A percentile compares a stretch with the other conserved stretches of the same genome.
These are phyloP conservation scores for Himalopsyche tibetana DNA, from an alignment of 2,888 invertebrate genomes.

Conservation along the genomic window DNA sequence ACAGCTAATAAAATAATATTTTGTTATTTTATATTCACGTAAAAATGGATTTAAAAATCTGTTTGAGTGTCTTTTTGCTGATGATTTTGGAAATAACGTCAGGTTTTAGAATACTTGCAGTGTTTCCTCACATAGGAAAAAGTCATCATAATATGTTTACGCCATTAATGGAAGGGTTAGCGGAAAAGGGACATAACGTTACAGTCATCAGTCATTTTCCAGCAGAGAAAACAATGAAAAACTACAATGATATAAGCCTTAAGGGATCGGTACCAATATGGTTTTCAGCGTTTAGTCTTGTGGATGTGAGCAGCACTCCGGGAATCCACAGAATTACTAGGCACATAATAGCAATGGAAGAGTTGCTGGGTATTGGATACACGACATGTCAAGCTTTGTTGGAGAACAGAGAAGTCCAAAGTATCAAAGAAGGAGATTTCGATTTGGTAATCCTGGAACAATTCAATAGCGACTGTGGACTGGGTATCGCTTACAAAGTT, in stretches of 20 bases:
- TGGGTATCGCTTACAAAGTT: slow-evolving; percentile 70
- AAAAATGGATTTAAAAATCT: not conserved
- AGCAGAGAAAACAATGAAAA: slow-evolving; percentile 72
- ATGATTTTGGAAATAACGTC: not conserved
- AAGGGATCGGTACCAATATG: slow-evolving; percentile 67
- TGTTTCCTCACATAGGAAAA: slow-evolving; percentile 82
- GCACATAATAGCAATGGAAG: slow-evolving; percentile 22
- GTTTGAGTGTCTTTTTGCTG: not conserved
- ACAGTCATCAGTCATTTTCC: slow-evolving; percentile 83
- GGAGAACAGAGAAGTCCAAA: slow-evolving; percentile 54
- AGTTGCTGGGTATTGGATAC: slow-evolving; percentile 45
- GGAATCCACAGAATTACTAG: slow-evolving; percentile 39
- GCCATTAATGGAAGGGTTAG: slow-evolving; percentile 78
- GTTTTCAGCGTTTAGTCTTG: slow-evolving; percentile 49
- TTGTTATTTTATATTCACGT: not conserved
- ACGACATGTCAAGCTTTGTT: slow-evolving; percentile 53
- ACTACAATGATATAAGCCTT: slow-evolving; percentile 80
- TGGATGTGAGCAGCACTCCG: not conserved
- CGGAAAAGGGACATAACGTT: slow-evolving; percentile 80
- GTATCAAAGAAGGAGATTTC: slow-evolving; percentile 67
- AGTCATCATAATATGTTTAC: slow-evolving; percentile 83
- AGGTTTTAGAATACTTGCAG: slow-evolving; percentile 75
- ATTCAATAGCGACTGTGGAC: slow-evolving; percentile 73
- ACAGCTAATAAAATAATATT: too few species aligned
- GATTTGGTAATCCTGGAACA: slow-evolving; percentile 75